Conservation (phyloP, 2,888 invertebrate genomes). For the Rhyacophila evoluta region DNA sequence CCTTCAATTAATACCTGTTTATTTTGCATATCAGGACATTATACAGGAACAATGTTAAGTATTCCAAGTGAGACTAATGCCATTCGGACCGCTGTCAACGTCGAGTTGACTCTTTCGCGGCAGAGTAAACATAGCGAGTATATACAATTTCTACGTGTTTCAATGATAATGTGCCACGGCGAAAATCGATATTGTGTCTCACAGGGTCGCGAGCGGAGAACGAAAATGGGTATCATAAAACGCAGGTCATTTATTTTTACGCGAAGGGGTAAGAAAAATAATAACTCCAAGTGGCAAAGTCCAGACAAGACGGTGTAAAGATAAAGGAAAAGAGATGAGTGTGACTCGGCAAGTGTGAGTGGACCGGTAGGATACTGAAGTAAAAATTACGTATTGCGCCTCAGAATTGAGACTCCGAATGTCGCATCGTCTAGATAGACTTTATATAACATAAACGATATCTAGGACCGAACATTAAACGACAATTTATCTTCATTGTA, state of each 20-base stretch:
- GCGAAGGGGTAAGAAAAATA: slow-evolving; percentile 21
- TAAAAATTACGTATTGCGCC: not conserved
- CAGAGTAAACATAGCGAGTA: no score
- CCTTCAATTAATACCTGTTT: no score
- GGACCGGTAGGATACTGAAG: not conserved
- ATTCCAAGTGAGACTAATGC: no score
- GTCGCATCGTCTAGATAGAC: no score
- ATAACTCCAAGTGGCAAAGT: slow-evolving; percentile 2
- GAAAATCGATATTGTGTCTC: not conserved
- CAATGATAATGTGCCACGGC: not conserved
- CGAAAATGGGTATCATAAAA: not conserved
- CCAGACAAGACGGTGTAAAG: not conserved
- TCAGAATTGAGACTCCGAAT: not conserved
- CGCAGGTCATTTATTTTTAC: slow-evolving; percentile 24
- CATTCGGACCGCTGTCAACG: no score
- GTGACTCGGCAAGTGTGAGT: not conserved
- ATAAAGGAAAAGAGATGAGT: not conserved
- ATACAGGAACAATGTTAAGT: no score
- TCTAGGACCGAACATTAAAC: no score
- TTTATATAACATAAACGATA: no score
- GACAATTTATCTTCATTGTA: no score
- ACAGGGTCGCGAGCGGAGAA: not conserved
- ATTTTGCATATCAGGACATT: no score
- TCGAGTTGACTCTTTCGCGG: no score
- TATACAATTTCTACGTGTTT: not conserved